Percentiles rank a stretch among this genome's conserved stretches.
phyloP scores from a whole-genome alignment of 1,140 invertebrate species.

The Linepithema humile region DNA sequence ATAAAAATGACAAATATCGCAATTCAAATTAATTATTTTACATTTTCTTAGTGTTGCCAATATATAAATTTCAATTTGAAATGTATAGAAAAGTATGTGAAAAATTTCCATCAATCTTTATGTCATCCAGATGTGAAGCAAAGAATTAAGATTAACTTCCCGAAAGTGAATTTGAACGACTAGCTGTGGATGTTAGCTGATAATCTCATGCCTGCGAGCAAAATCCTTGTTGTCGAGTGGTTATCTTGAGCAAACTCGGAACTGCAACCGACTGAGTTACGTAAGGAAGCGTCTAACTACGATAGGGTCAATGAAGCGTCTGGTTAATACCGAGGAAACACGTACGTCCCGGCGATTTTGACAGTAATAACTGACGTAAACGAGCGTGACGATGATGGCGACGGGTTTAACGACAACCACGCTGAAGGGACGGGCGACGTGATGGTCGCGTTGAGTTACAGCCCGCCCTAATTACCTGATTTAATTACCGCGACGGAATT shows the following conservation, averaged over 20 bases:
- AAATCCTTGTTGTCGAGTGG: not conserved
- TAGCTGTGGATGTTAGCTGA: not conserved
- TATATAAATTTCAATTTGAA: not conserved
- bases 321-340: constrained; percentile 63
- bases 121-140: not conserved
- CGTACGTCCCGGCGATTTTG: constrained; percentile 53
- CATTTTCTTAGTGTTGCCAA: not conserved
- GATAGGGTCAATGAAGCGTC: constrained; percentile 57
- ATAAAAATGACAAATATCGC: not conserved
- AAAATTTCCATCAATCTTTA: not conserved
- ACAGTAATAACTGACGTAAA: constrained; percentile 66
- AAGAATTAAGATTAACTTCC: not conserved
- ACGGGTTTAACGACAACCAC: constrained; percentile 63
- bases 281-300: not conserved
- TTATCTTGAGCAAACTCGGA: constrained; percentile 10
- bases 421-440: constrained; percentile 21
- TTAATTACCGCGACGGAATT: constrained; percentile 71
- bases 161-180: constrained; percentile 12
- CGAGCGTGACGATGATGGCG: constrained; percentile 28
- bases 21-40: not conserved
- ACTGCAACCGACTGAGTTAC: constrained; percentile 15
- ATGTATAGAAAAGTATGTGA: not conserved
- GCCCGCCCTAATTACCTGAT: constrained; percentile 69
- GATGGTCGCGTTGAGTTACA: constrained; percentile 47
- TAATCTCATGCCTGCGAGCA: not conserved